Base-by-base conservation (phyloP, 2,797 vertebrate genomes). In the Gila robusta region DNA sequence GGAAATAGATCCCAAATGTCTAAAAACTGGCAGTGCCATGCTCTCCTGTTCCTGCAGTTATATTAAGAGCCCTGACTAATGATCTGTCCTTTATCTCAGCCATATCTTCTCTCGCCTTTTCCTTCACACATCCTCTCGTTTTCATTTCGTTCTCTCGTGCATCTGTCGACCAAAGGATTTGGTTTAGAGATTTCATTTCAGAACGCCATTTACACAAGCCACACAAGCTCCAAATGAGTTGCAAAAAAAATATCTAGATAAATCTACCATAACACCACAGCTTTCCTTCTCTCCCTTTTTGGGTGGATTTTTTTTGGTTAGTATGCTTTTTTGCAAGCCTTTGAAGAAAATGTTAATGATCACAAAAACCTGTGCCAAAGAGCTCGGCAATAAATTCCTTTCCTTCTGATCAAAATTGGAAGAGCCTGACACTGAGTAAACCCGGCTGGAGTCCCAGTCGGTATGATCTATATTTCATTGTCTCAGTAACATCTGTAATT, bases 401-500 rank as follows among this genome's bases (percentile, higher is more conserved):
- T 83, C 47, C 56, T 67, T 88, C 84, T 86, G 87, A 88, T 88
- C 73, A 88, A 88, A 83, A 88, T 47, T 77, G 81, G 81, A 88
- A 72, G 66, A 72, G 79, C 74, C 80, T 72, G 84, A 79, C 83
- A 86, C 84, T 54, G 83, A 83, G 80, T 79, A 88, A 86, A 86
- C 87, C 80, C 70, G 81, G 87, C 84, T 79, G 74, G 81, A 72
- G 81, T 88, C 84, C 80, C 74, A 70, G 56, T 79, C 69, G 69
- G 84, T 67, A 74, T 88, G 87, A 88, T 86, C 87, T 80, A 88
- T 88, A 88, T 86, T 86, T 88, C 87, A 88, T 88, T 88, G 87
- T 88, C 87, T 82, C 73, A n/a, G 79, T 83, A 88, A 85, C 87
- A 86, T 86, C 84, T 88, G 87, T 88, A 88, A 88, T 88, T 88